These are phyloP conservation scores for Myiozetetes cayanensis DNA, from an alignment of 2,113 vertebrate genomes.

Conservation along the genomic window DNA sequence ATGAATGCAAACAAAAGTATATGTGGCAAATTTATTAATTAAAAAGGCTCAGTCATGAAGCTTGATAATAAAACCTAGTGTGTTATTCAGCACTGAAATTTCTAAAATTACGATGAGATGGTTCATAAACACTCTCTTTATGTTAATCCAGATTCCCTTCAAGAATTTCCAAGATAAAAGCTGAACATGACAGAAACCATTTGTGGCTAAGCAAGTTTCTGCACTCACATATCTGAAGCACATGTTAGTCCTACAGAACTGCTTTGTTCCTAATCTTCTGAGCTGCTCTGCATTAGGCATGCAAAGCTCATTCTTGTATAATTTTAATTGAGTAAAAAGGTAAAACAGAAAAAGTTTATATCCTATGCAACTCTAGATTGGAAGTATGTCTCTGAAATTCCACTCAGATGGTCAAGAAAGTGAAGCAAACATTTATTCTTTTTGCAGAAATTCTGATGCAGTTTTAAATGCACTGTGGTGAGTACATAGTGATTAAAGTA, in stretches of 20 bases:
- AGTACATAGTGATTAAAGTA: not conserved
- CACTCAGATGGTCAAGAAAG: not conserved
- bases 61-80: slow-evolving; percentile 42
- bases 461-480: not conserved
- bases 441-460: not conserved
- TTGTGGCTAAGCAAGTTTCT: slow-evolving; percentile 58
- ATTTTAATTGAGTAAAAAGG: slow-evolving; percentile 46
- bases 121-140: slow-evolving; percentile 62
- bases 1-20: slow-evolving; percentile 18
- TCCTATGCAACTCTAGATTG: not conserved
- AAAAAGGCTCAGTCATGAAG: slow-evolving; percentile 37
- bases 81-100: slow-evolving; percentile 51
- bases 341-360: not conserved
- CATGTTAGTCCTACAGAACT: slow-evolving; percentile 29
- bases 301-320: slow-evolving; percentile 49
- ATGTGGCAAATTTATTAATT: slow-evolving; percentile 50
- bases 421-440: not conserved
- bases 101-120: slow-evolving; percentile 65
- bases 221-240: slow-evolving; percentile 5
- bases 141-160: slow-evolving; percentile 70
- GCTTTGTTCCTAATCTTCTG: slow-evolving; percentile 64
- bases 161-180: slow-evolving; percentile 65
- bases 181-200: slow-evolving; percentile 49
- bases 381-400: slow-evolving; percentile 15
- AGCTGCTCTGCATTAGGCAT: slow-evolving; percentile 61